Conservation (phyloP, 2,888 invertebrate species). For the Tanypteryx hageni region DNA sequence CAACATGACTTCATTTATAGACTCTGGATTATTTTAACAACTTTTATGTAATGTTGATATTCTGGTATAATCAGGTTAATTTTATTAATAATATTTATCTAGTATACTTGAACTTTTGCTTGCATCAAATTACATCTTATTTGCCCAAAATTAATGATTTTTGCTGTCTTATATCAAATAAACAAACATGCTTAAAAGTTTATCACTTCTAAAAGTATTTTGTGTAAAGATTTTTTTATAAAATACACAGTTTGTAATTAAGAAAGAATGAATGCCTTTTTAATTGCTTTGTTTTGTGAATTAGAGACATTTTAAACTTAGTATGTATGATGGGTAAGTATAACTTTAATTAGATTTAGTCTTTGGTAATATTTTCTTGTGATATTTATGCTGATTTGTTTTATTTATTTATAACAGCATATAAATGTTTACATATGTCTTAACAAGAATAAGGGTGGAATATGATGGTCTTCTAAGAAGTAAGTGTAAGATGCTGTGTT, state of each 20-base stretch:
- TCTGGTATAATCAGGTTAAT: neutral
- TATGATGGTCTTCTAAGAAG: neutral
- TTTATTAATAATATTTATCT: neutral
- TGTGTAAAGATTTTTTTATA: neutral
- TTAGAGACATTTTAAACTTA: too few species aligned
- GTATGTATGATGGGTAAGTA: neutral
- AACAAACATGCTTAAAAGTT: neutral
- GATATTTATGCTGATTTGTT: conserved; percentile 1
- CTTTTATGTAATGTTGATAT: neutral
- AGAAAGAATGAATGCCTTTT: neutral
- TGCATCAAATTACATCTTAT: neutral
- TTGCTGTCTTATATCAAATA: neutral
- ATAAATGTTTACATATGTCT: neutral
- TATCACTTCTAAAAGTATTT: neutral
- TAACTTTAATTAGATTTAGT: neutral
- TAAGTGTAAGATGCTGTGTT: neutral
- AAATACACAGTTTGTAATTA: neutral
- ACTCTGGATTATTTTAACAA: neutral
- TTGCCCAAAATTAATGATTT: neutral
- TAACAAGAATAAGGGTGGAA: neutral
- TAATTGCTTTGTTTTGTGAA: too few species aligned
- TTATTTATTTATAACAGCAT: conserved; percentile 36
- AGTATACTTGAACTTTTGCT: neutral
- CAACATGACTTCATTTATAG: neutral
- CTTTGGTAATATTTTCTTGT: neutral